Evolutionary conservation across 2,113 vertebrate species (phyloP), one percentile per base, ranked within the genome.

Genomic region (Leucosticte australis): DNA sequence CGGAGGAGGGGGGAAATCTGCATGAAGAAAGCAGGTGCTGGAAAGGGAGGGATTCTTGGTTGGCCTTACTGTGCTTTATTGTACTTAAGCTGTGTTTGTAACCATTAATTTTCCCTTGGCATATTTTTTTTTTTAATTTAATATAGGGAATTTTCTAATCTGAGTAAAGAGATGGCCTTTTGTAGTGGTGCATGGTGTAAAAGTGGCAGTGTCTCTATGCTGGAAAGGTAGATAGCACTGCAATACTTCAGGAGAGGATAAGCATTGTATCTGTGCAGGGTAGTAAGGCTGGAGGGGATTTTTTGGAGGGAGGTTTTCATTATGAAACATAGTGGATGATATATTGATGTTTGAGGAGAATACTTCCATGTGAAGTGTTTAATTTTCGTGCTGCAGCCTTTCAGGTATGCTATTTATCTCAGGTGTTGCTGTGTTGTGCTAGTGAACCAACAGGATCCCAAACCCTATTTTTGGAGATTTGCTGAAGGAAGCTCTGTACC

Each of bases 171-270:
- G 28, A 11, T 23, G 18, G 9, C 5, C 7, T 50, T 41, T 41
- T 24, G 9, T 23, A 13, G 9, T 46, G 30, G 20, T 80, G 8
- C 7, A 14, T 1, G 6, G 35, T 23, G 15, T n/a, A 7, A 5
- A 15, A 30, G 18, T 26, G 18, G 39, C 8, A 41, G 0, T 63
- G 46, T 42, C 37, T 30, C 16, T 39, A 3, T 63, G 27, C 52
- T 63, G 64, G 39, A 13, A 35, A 50, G 37, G 22, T 8, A 9
- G 41, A 15, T 5, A 64, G 49, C 19, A 9, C 19, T 30, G n/a
- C 52, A n/a, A 0, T 1, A 0, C 11, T 52, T 35, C 5, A 26
- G 55, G 27, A 47, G 21, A 24, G 19, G 17, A 1, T 24, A 9
- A 15, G 4, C 21, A 3, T 15, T 70, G 16, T 30, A 31, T 47